phyloP scores from a whole-genome alignment of 35 echinoderm and acorn worm genomes.

The Patiria miniata region DNA sequence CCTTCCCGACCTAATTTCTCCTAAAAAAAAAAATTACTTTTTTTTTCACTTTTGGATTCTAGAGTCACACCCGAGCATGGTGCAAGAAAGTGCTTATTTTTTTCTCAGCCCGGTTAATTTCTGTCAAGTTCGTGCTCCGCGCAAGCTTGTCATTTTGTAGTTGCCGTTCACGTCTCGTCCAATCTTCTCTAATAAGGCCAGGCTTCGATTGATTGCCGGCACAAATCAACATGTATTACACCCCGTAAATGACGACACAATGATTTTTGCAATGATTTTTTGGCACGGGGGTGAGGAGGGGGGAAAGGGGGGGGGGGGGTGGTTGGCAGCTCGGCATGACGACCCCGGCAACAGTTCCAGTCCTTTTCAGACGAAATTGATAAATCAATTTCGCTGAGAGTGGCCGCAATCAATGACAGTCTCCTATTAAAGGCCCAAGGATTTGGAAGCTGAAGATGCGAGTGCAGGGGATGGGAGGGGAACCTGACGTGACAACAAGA shows the following conservation, averaged over 20 bases:
- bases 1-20: no score
- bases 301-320: no score
- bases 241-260: constrained; percentile 37
- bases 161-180: neutral
- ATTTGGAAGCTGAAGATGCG: neutral
- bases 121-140: neutral
- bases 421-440: constrained; percentile 7
- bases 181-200: constrained; percentile 7
- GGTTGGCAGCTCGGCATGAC: no score
- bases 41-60: no score
- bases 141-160: neutral
- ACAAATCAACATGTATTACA: constrained; percentile 39
- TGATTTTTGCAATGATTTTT: constrained; percentile 57
- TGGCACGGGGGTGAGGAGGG: neutral
- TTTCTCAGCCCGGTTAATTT: neutral
- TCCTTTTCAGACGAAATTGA: constrained; percentile 17
- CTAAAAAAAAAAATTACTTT: no score
- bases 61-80: no score
- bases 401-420: neutral
- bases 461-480: neutral
- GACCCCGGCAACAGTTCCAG: constrained; percentile 14
- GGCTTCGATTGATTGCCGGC: constrained; percentile 32
- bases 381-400: constrained; percentile 9
- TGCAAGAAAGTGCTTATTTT: neutral
- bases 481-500: neutral